Conservation (phyloP, 2,888 invertebrate species). For the Tenthredo distinguenda region DNA sequence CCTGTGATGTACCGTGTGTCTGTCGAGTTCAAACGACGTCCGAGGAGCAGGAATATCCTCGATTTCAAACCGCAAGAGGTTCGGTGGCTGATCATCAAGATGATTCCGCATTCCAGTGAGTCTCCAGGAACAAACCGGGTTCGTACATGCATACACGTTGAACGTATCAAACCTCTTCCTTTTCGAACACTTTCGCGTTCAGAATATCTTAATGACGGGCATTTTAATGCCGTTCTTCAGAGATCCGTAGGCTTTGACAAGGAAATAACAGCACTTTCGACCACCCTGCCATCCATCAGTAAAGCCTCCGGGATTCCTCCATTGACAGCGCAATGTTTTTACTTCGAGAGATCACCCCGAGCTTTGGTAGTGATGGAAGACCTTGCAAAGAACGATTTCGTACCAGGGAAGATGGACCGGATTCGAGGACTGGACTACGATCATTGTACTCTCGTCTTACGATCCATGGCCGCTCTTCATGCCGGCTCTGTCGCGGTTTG, state of each 20-base stretch:
- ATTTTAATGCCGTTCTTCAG: not conserved
- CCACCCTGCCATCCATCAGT: constrained; percentile 44
- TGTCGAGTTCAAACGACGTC: constrained; percentile 51
- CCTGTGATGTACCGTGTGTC: constrained; percentile 45
- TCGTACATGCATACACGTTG: not conserved
- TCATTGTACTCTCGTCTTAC: constrained; percentile 47
- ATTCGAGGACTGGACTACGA: constrained; percentile 50
- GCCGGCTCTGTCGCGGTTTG: constrained; percentile 44
- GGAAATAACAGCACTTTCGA: constrained; percentile 34
- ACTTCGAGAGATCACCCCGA: constrained; percentile 46
- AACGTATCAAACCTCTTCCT: not conserved
- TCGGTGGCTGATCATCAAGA: constrained; percentile 44
- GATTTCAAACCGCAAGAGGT: constrained; percentile 52
- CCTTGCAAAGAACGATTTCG: not conserved
- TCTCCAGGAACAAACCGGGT: not conserved
- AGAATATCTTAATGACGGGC: not conserved
- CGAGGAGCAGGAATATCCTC: constrained; percentile 49
- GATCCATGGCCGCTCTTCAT: constrained; percentile 47
- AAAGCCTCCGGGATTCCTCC: not conserved
- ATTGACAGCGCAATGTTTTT: constrained; percentile 47
- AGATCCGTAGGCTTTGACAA: constrained; percentile 30
- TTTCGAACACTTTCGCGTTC: not conserved
- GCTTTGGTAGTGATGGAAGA: constrained; percentile 48
- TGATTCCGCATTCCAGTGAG: not conserved
- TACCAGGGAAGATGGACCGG: constrained; percentile 26